Evolutionary conservation across 2,888 invertebrate species (phyloP).

Genomic region (Acrobasis repandana): DNA sequence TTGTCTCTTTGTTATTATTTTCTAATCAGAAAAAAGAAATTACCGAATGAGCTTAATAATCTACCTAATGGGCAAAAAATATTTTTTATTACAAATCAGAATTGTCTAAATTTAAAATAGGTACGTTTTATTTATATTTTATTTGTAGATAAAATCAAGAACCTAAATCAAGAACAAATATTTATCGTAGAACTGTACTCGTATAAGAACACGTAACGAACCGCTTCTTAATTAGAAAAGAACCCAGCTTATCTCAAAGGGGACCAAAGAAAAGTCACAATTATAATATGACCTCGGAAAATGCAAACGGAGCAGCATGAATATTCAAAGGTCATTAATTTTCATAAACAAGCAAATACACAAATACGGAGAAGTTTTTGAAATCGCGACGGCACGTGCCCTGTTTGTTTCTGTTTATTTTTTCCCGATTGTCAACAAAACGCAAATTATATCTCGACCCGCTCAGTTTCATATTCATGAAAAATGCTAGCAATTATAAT

Average conservation of each 20-base stretch:
- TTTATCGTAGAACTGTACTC: neutral
- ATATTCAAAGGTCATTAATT: slow-evolving; percentile 19
- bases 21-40: too few relatives aligned
- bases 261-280: neutral
- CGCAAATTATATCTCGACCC: neutral
- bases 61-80: too few relatives aligned
- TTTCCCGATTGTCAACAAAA: neutral
- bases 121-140: too few relatives aligned
- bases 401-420: neutral
- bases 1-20: too few relatives aligned
- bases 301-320: slow-evolving; percentile 11
- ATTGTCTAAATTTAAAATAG: too few relatives aligned
- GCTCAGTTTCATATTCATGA: neutral
- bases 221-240: neutral
- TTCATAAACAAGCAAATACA: slow-evolving; percentile 13
- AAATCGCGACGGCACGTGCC: neutral
- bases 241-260: neutral
- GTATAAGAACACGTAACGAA: neutral
- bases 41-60: too few relatives aligned
- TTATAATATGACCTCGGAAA: neutral
- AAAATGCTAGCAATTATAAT: neutral
- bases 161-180: neutral
- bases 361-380: slow-evolving; percentile 2
- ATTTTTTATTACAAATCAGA: too few relatives aligned
- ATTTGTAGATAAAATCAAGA: too few relatives aligned